Base-by-base conservation (phyloP, 2,888 invertebrate genomes). In the Tenthredo livida region DNA sequence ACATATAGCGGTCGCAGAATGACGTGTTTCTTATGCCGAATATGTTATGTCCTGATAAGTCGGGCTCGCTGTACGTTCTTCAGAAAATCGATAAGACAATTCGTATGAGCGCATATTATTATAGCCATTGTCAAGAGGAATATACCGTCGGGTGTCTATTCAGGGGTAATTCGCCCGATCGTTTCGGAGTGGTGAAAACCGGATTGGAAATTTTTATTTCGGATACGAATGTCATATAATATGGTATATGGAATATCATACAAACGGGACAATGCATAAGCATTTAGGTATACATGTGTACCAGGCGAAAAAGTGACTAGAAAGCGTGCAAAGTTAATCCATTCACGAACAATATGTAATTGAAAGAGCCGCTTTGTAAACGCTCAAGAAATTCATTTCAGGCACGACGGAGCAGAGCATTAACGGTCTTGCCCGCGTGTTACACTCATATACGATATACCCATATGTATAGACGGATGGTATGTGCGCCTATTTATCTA, bases 361-460 rank as follows among this genome's bases (percentile, higher is more conserved):
- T 40, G 21, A 50, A 40, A 80, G 50, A 67, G 83, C 21, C 83
- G 67, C 67, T 83, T 83, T 67, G 83, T 83, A 70, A 83, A 65
- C 67, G 83, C 83, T 67, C 33, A 50, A 83, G 83, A 83, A 88
- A 88, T 88, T 89, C 84, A 88, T 89, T 89, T 88, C 87, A 88
- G 82, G 87, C 88, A 86, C 88, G 40, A 87, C 85, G 85, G 84
- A 88, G 89, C 88, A 85, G 87, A 87, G 80, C 88, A 47, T 15
- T 3, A 88, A 89, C 87, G 87, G 33, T 33, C 47, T 29, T 50
- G 67, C 67, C 47, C 65, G 40, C 29, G 15, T 33, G 15, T 10
- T 40, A 33, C 50, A 33, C 50, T 17, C n/a, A 77, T n/a, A n/a
- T n/a, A n/a, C n/a, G n/a, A n/a, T n/a, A n/a, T 10, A 75, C 47